Conservation (phyloP, 1,140 invertebrate genomes). For the Pollicipes pollicipes region DNA sequence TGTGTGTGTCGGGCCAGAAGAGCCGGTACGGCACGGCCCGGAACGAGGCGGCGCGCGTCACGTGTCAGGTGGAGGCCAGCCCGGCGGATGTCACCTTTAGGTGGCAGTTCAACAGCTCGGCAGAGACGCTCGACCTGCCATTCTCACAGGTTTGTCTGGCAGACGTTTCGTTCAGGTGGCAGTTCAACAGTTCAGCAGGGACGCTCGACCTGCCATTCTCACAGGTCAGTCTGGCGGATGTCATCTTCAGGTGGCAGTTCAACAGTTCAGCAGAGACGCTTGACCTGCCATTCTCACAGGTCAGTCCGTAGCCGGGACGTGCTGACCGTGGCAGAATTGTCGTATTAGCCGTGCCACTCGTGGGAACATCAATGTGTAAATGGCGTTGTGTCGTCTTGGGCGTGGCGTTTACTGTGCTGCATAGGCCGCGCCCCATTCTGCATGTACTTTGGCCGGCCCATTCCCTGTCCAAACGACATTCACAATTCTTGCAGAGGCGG, state of each 20-base stretch:
- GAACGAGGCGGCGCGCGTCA: conserved; percentile 50
- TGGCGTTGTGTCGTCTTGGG: no score
- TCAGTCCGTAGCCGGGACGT: background rate
- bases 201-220: background rate
- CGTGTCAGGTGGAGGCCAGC: conserved; percentile 68
- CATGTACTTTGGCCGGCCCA: no score
- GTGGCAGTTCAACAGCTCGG: conserved; percentile 81
- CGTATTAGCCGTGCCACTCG: no score
- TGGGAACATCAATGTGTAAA: no score
- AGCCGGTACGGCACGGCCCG: conserved; percentile 53
- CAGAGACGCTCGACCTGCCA: no score
- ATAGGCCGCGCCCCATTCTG: no score
- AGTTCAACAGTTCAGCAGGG: conserved; percentile 50
- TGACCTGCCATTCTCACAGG: background rate
- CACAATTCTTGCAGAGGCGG: no score
- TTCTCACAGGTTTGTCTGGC: no score
- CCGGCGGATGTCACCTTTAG: conserved; percentile 60
- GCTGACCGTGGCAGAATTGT: background rate
- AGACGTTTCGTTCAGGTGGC: conserved; percentile 82
- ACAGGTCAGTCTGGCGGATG: background rate
- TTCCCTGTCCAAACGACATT: no score
- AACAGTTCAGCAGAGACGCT: conserved; percentile 39
- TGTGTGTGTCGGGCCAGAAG: conserved; percentile 46
- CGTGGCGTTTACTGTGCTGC: background rate
- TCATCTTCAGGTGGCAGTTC: conserved; percentile 77